These are phyloP conservation scores for Haplochromis burtoni DNA, from an alignment of 2,113 vertebrate species.

Conservation along the genomic window DNA sequence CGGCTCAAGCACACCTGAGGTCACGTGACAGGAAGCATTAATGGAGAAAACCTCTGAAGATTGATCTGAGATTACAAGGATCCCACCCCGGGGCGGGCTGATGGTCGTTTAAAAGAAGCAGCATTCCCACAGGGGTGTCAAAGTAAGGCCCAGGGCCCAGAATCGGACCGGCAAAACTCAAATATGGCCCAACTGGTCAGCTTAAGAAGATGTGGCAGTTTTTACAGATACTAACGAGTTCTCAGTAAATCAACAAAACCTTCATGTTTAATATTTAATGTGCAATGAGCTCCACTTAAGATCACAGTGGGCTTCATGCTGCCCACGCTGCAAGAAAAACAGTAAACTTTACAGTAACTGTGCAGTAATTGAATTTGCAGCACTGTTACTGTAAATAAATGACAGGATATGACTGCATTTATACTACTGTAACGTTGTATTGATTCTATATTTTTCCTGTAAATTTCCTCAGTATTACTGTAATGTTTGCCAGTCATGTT, in stretches of 20 bases:
- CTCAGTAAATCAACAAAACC: neutral
- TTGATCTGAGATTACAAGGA: neutral
- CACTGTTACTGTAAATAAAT: neutral
- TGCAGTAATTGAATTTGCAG: neutral
- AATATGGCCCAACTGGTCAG: neutral
- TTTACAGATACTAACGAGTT: neutral
- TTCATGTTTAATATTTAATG: neutral
- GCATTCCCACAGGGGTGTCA: neutral
- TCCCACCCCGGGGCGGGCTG: accelerated
- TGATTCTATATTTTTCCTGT: neutral
- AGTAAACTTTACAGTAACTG: neutral
- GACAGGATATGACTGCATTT: neutral
- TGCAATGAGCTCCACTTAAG: neutral
- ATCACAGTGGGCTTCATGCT: neutral
- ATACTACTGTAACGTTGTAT: neutral
- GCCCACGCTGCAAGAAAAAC: neutral
- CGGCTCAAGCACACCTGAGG: neutral
- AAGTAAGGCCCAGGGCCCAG: accelerated
- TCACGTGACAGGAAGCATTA: neutral
- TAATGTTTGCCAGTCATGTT: neutral
- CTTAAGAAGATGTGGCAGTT: neutral
- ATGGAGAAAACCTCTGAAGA: neutral
- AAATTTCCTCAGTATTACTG: neutral
- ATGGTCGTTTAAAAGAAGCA: neutral
- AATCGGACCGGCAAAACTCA: neutral